Evolutionary conservation across 1,140 invertebrate genomes (phyloP), one percentile per base, ranked within the genome.

Genomic region (Cecropterus lyciades): DNA sequence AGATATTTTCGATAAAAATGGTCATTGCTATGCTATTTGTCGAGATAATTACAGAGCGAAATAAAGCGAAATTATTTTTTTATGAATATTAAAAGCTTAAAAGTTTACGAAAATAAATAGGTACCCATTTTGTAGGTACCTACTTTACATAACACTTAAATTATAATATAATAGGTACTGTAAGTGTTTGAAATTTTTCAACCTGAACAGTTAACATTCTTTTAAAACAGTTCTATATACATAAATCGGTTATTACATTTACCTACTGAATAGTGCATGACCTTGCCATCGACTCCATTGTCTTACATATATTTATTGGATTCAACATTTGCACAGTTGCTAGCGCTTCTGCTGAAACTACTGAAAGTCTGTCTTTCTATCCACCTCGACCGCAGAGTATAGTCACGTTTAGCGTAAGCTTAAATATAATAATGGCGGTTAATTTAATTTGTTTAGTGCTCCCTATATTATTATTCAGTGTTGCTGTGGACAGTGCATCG

Each of bases 401-500:
- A 40, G 57, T 45, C 55, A 62, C 57, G 46, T 62, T 37, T 62
- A 45, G 15, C 3, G 55, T 62, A 62, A 57, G 10, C 16, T 33
- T 42, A 14, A 43, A 43, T 46, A 46, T 46, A 46, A 69, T 60
- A 40, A 89, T 87, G 87, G 67, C 62, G 51, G 56, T 72, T 14
- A 68, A 65, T 43, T 59, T 65, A 60, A 24, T 81, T 15, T 64
- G 59, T 69, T 65, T 48, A 17, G 72, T 81, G 24, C 56, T 88
- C 15, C 40, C 16, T 79, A 49, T 56, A 24, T 87, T 40, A n/a
- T 79, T 53, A 65, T 17, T 60, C 42, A 73, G 59, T 76, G 69
- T 45, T 60, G 62, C 48, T 43, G 79, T 73, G 2, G 57, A 84
- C 62, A 73, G 80, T 74, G 87, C 89, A 51, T 80, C 77, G 0